These are phyloP conservation scores for Dasypolia templi DNA, from an alignment of 2,888 invertebrate species.

Conservation along the genomic window DNA sequence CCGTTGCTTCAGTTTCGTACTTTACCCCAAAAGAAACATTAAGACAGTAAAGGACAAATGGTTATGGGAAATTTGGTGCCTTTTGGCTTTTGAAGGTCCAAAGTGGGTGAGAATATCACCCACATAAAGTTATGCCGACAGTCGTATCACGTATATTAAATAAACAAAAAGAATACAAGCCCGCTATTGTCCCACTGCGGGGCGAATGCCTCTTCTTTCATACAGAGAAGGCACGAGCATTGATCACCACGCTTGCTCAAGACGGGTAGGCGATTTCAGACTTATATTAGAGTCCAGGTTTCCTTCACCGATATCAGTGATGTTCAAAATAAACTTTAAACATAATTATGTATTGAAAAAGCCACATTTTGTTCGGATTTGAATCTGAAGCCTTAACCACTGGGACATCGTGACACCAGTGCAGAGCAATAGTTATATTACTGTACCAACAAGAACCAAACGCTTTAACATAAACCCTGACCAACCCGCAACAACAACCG, in stretches of 20 bases:
- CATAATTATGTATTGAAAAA: background rate
- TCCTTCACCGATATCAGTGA: background rate
- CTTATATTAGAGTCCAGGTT: background rate
- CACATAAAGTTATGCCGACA: background rate
- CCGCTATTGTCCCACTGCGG: background rate
- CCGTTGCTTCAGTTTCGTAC: background rate
- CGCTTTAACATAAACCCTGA: background rate
- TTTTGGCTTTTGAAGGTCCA: background rate
- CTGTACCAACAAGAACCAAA: background rate
- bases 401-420: background rate
- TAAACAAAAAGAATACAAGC: background rate
- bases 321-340: too few relatives aligned
- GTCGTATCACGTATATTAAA: background rate
- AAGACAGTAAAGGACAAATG: background rate
- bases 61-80: background rate
- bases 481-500: conserved; percentile 7
- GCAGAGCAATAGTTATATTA: too few relatives aligned
- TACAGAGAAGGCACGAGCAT: too few relatives aligned
- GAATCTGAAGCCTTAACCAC: background rate
- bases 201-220: too few relatives aligned
- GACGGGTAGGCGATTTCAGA: background rate
- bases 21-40: background rate
- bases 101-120: too few relatives aligned
- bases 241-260: background rate
- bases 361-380: background rate